Base-by-base conservation (phyloP, 1,140 invertebrate species). In the Anoplophora glabripennis region DNA sequence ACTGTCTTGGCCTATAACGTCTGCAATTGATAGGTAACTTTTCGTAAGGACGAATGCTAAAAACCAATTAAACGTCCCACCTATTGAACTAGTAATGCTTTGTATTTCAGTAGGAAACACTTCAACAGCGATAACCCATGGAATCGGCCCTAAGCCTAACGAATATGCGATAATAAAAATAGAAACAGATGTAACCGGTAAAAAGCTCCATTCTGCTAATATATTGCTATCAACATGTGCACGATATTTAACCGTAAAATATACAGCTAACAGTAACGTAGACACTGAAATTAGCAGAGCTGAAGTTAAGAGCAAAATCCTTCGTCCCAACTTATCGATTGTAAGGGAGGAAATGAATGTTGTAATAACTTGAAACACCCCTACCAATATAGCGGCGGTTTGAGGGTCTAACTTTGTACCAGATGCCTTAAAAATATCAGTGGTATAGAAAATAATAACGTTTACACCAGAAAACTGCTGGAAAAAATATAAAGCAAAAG, bases 41-140 rank as follows among this genome's bases (percentile, higher is more conserved):
- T 89, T 89, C 12, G 93, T 94, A 1, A 94, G 85, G 8, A 90
- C 63, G 72, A 96, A 95, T 47, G 89, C 90, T 53, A 86, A 84
- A 3, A 87, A 66, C 83, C 93, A 88, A 68, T 93, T 94, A 63
- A 88, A 85, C 9, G 85, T 80, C 38, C 87, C 87, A 3, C 89
- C 86, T 66, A 92, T 82, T 0, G 89, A 83, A 66, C 81, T 78
- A 21, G 88, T 88, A 34, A 90, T 82, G 62, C 88, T 89, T 55
- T 90, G 89, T 11, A 93, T 80, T 48, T 88, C 83, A 65, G 88
- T 76, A 52, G 89, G 79, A 77, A 89, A 88, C 62, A 91, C 72
- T 75, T 92, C 89, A 1, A 85, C 84, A 60, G 88, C 82, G 59
- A 93, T 81, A 63, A 90, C 78, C 82, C 90, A 93, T 0, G 90